Base-by-base conservation (phyloP, 2,888 invertebrate genomes). In the Synergus itoensis region DNA sequence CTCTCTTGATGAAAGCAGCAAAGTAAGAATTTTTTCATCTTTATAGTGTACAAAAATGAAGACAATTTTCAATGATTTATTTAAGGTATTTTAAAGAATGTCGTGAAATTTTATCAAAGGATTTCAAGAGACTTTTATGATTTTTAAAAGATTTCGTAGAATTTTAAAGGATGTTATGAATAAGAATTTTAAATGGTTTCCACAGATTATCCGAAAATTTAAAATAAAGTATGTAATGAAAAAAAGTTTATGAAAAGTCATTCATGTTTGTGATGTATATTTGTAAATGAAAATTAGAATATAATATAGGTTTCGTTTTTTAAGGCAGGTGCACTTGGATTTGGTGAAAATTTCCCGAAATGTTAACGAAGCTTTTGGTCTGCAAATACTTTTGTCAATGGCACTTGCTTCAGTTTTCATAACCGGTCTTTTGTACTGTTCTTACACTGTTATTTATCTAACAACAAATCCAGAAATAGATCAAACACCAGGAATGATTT, bases 261-360 rank as follows among this genome's bases (percentile, higher is more conserved):
- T 36, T 36, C 5, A 36, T 36, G 36, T 36, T 7, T 36, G 36
- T 36, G 36, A 36, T 43, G 1, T 43, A 43, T 43, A 43, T 7
- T 43, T 43, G 43, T 11, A 43, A 43, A 11, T 43, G 43, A 43
- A 43, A 43, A 11, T 43, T 43, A 43, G 0, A 36, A 36, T 5
- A 7, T 36, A 36, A 36, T 4, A 36, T 7, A 36, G 36, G 5
- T 4, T 36, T 36, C 5, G 7, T 3, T 28, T 28, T 28, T 36
- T 3, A 53, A 88, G 88, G 64, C 86, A 87, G 79, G 79, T 86
- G 48, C 89, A 89, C 64, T 82, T 87, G 53, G 87, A 87, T 40
- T 67, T 89, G 60, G 78, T 85, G 11, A 86, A 81, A 73, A 83
- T 82, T 8, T 81, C 83, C 4, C 79, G 79, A 9, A 81, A 16